These are phyloP conservation scores for Vulpes ferrilata DNA, from an alignment of 2,113 vertebrate species.

Conservation along the genomic window DNA sequence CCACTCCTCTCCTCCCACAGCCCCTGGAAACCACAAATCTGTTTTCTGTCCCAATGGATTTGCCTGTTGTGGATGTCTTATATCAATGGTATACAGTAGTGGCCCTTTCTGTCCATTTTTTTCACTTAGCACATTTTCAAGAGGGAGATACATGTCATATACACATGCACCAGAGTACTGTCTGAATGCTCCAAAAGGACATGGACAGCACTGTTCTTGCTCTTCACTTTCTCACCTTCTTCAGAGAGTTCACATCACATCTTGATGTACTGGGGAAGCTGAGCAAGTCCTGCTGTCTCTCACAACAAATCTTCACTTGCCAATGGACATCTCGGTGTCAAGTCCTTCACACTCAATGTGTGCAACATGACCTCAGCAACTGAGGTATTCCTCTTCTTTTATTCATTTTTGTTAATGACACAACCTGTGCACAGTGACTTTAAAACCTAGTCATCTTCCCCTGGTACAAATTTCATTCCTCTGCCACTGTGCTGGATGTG, in stretches of 20 bases:
- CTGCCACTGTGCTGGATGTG: not conserved
- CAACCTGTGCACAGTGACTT: not conserved
- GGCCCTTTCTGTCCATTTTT: not conserved
- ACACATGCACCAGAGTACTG: not conserved
- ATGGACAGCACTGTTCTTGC: not conserved
- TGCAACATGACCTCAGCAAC: not conserved
- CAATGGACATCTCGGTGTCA: not conserved
- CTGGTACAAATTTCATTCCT: not conserved
- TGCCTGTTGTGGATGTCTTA: not conserved
- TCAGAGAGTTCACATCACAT: not conserved
- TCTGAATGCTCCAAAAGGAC: not conserved
- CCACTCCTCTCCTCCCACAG: not conserved
- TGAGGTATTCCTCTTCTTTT: not conserved
- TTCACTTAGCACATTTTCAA: conserved; percentile 4
- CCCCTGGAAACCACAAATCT: not conserved
- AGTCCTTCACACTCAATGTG: not conserved
- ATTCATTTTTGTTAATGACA: conserved; percentile 20
- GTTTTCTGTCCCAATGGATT: not conserved
- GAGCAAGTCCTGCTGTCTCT: not conserved
- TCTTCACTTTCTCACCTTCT: not conserved
- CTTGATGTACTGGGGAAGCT: not conserved
- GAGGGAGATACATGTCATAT: not conserved
- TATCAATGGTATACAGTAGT: not conserved
- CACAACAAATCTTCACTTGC: not conserved
- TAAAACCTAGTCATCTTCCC: not conserved